phyloP scores from a whole-genome alignment of 2,888 invertebrate genomes.

The Xanthorhoe designata region DNA sequence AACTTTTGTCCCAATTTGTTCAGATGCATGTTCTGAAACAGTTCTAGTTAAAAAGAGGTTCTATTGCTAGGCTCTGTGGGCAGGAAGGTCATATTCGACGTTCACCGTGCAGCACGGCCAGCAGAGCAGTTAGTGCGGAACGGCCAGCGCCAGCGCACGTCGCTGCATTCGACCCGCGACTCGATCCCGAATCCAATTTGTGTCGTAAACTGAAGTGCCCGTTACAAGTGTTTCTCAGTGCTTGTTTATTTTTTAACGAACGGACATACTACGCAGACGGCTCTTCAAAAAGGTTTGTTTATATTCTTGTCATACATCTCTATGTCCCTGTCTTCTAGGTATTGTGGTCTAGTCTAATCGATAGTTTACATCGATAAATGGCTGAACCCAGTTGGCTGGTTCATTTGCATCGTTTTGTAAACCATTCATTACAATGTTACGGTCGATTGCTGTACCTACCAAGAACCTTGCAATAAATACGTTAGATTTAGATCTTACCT shows the following conservation, averaged over 20 bases:
- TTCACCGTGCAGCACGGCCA: constrained; percentile 61
- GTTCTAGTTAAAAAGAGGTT: constrained; percentile 69
- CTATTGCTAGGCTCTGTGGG: constrained; percentile 74
- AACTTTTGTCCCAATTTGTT: constrained; percentile 8
- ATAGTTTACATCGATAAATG: constrained; percentile 62
- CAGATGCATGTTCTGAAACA: constrained; percentile 43
- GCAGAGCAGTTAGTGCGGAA: constrained; percentile 76
- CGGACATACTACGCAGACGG: constrained; percentile 61
- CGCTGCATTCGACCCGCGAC: constrained; percentile 47
- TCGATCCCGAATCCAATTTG: constrained; percentile 70
- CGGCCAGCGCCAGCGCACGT: constrained; percentile 75
- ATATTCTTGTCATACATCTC: constrained; percentile 44
- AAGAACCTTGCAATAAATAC: constrained; percentile 57
- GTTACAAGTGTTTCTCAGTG: constrained; percentile 77
- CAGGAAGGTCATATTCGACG: constrained; percentile 78
- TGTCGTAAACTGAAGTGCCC: constrained; percentile 72
- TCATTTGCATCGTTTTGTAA: constrained; percentile 76
- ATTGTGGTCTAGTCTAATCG: constrained; percentile 61
- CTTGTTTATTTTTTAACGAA: constrained; percentile 67
- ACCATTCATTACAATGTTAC: constrained; percentile 74
- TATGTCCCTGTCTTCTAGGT: constrained; percentile 53
- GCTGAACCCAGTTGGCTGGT: constrained; percentile 57
- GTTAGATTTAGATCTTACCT: background rate
- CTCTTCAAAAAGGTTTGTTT: constrained; percentile 74
- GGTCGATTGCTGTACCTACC: constrained; percentile 74